Evolutionary conservation across 2,113 vertebrate species (phyloP), one percentile per base, ranked within the genome.

Genomic region (Coptodon rendalli): DNA sequence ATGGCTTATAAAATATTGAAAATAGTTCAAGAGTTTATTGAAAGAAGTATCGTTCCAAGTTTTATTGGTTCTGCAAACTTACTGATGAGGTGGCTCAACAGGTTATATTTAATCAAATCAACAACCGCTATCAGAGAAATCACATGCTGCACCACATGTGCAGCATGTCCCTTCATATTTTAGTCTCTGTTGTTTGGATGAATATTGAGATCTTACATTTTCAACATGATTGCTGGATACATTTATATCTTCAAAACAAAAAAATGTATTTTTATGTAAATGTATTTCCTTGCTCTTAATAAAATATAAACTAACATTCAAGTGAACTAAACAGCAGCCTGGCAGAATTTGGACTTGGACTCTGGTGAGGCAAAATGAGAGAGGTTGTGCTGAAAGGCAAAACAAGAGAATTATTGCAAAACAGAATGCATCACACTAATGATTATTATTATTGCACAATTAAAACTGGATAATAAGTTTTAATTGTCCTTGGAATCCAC

Each of bases 261-360:
- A 38, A 29, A 48, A 17, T 0, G 0, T n/a, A 1, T 73, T 48
- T 48, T 27, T 48, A 76, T 19, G 3, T 50, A 50, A 31, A 29
- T 76, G 43, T 45, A 76, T 29, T 76, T 50, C 2, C 24, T 76
- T 78, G 16, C 43, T 48, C 14, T 48, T 29, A 76, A 19, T 73
- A 45, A 27, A 45, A 73, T 38, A 5, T 73, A 43, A 73, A 73
- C 43, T 48, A 48, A 48, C 43, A 48, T 68, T 38, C 63, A 68
- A 38, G 19, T 68, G 27, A 78, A 50, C 43, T 50, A 50, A 78
- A 31, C 16, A 5, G 27, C 9, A 78, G 9, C 43, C 43, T 76
- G 16, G 16, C 43, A 50, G 43, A 19, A 31, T 48, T 12, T 50
- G 71, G 43, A 71, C n/a, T 73, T 73, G 57, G 57, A 34, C 22